Percentiles rank a stretch among this genome's conserved stretches.
Conservation (phyloP, 2,113 vertebrate genomes). For the Poeciliopsis occidentalis region DNA sequence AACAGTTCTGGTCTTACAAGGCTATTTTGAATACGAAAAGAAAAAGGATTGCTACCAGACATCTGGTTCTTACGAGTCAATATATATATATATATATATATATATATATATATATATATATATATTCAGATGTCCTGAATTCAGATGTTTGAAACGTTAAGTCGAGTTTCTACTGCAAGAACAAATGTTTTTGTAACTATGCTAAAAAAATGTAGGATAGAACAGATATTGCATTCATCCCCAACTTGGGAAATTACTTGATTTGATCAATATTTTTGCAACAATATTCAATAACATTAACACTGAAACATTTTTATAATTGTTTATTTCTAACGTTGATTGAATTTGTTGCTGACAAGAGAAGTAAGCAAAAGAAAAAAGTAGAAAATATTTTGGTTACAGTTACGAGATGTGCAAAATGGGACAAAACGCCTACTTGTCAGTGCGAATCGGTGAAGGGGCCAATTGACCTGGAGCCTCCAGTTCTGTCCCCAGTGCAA, state of each 20-base stretch:
- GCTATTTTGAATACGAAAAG: neutral
- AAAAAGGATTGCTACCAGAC: too few relatives aligned
- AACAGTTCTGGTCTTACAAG: neutral
- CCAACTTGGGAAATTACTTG: too few relatives aligned
- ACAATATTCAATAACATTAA: too few relatives aligned
- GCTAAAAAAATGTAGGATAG: neutral
- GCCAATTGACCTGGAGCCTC: slow-evolving; percentile 4
- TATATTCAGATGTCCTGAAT: neutral
- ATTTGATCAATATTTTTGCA: too few relatives aligned
- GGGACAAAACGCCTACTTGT: too few relatives aligned
- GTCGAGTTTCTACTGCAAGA: neutral
- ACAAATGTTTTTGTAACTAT: neutral
- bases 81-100: neutral
- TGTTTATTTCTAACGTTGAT: neutral
- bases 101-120: too few relatives aligned
- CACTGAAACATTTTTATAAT: neutral
- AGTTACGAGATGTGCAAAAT: too few relatives aligned
- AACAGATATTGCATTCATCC: neutral
- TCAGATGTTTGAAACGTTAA: neutral
- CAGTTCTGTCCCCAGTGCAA: slow-evolving; percentile 25
- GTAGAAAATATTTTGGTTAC: neutral
- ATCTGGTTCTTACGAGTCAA: too few relatives aligned
- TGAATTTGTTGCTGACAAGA: neutral
- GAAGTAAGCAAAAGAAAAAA: neutral
- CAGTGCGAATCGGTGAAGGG: neutral